Evolutionary conservation across 2,113 vertebrate species (phyloP).

Genomic region (Cyanoramphus novaezelandiae): DNA sequence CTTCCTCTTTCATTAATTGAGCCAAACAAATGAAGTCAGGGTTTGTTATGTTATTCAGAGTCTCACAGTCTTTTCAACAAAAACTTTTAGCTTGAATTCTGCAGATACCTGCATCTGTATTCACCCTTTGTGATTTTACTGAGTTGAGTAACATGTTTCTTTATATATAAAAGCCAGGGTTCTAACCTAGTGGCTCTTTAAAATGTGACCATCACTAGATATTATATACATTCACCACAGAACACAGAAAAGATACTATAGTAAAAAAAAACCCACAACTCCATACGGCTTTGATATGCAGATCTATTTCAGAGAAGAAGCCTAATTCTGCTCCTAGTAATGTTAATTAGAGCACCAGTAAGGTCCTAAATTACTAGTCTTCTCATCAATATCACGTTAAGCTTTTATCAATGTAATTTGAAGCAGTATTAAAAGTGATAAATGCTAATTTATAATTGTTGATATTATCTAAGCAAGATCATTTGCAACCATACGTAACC

Average conservation of each 20-base stretch:
- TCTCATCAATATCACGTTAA: conserved; percentile 50
- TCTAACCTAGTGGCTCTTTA: background rate
- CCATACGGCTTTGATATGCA: background rate
- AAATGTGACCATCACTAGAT: background rate
- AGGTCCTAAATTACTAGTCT: conserved; percentile 13
- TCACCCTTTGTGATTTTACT: background rate
- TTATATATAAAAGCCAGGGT: background rate
- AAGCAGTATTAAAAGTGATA: conserved; percentile 43
- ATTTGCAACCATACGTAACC: conserved; percentile 36
- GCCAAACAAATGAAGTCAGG: background rate
- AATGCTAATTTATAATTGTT: conserved; percentile 55
- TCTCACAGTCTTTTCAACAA: background rate
- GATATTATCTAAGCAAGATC: conserved; percentile 62
- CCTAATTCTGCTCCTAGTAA: conserved; percentile 9
- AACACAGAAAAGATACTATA: background rate
- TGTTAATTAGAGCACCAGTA: conserved; percentile 20
- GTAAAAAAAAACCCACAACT: background rate
- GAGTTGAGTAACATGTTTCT: background rate
- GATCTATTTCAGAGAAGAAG: background rate
- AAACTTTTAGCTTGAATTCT: background rate
- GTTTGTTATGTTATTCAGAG: background rate
- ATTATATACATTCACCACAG: background rate
- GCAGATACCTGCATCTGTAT: background rate
- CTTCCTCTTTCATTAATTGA: background rate
- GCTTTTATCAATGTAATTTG: conserved; percentile 60